Conservation (phyloP, 2,113 vertebrate species). For the Anoura caudifer region DNA sequence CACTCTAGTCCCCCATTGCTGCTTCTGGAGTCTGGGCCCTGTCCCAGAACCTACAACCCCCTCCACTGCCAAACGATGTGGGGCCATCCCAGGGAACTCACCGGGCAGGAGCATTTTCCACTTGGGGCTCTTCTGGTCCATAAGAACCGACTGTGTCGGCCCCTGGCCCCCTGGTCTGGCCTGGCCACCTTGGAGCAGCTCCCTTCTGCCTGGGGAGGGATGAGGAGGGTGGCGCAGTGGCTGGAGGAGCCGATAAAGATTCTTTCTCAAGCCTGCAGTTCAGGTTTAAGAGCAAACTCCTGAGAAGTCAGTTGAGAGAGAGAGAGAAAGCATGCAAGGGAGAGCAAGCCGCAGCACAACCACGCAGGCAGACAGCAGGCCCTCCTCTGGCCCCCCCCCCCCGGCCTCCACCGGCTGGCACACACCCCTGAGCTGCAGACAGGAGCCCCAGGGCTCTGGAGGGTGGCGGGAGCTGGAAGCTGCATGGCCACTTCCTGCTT, state of each 20-base stretch:
- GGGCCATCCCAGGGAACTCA: slow-evolving; percentile 42
- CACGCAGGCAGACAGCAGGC: neutral
- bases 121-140: slow-evolving; percentile 67
- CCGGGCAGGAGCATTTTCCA: slow-evolving; percentile 48
- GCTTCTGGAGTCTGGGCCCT: neutral
- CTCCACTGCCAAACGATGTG: accelerated
- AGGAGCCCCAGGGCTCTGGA: neutral
- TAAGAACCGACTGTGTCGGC: neutral
- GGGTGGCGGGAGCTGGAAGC: neutral
- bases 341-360: neutral
- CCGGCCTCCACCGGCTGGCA: neutral
- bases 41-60: neutral
- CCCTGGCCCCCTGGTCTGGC: neutral
- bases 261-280: neutral
- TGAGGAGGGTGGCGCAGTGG: accelerated
- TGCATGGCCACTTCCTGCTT: slow-evolving; percentile 33
- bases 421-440: neutral
- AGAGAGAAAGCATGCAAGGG: neutral
- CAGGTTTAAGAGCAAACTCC: neutral
- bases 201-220: neutral
- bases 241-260: neutral
- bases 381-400: neutral
- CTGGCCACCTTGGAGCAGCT: neutral
- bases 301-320: neutral
- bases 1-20: neutral